Percentiles rank a stretch among this genome's conserved stretches.
phyloP scores from a whole-genome alignment of 2,113 vertebrate species.

The Cyanocitta stelleri region DNA sequence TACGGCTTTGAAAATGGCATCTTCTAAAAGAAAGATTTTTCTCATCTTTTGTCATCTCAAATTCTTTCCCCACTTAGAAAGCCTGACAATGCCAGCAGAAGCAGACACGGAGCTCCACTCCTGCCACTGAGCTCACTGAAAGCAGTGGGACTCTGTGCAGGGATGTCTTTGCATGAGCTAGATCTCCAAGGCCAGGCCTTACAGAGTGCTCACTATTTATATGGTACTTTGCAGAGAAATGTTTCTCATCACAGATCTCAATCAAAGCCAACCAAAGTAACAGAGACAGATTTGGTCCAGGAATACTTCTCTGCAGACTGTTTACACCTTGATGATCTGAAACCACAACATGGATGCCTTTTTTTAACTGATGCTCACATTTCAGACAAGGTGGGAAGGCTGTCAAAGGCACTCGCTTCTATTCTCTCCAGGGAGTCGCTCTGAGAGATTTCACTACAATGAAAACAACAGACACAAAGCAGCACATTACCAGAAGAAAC shows the following conservation, averaged over 20 bases:
- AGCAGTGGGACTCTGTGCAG: background rate
- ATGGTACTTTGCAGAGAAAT: conserved; percentile 5
- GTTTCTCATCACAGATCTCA: conserved; percentile 37
- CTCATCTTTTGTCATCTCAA: background rate
- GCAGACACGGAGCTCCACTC: background rate
- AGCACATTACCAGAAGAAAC: background rate
- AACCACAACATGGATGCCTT: background rate
- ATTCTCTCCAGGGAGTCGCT: conserved; percentile 82
- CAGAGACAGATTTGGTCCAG: background rate
- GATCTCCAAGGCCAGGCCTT: background rate
- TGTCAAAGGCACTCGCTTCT: conserved; percentile 82
- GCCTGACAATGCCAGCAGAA: background rate
- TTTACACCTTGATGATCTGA: background rate
- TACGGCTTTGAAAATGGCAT: background rate
- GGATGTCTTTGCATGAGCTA: background rate
- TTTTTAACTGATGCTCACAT: conserved; percentile 79
- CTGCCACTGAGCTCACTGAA: background rate
- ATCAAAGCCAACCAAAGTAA: conserved; percentile 4
- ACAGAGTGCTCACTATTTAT: background rate
- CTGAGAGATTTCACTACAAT: conserved; percentile 84
- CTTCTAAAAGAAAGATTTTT: conserved; percentile 21
- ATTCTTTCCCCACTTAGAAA: background rate
- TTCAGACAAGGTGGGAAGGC: conserved; percentile 81
- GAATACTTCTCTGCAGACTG: background rate
- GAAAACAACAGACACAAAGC: conserved; percentile 30